phyloP scores from a whole-genome alignment of 1,140 invertebrate genomes.

The Drosophila takahashii region DNA sequence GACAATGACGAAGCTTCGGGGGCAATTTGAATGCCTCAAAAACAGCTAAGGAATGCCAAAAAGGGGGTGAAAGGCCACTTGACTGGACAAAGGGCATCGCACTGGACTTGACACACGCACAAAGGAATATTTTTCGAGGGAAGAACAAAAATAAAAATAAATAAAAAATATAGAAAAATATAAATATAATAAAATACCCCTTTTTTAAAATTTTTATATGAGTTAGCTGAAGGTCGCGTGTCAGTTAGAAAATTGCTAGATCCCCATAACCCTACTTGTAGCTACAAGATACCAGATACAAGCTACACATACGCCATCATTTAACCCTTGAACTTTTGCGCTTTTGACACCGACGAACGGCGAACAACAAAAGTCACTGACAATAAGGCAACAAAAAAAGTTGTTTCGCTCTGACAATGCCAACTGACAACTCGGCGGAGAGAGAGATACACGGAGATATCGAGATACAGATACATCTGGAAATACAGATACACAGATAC shows the following conservation, averaged over 20 bases:
- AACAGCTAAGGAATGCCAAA: slow-evolving; percentile 42
- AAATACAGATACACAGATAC: slow-evolving; percentile 21
- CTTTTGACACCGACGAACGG: slow-evolving; percentile 59
- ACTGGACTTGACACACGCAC: slow-evolving; percentile 80
- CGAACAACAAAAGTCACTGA: slow-evolving; percentile 47
- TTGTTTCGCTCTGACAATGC: slow-evolving; percentile 77
- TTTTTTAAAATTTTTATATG: background rate
- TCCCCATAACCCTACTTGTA: slow-evolving; percentile 1
- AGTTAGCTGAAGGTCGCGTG: slow-evolving; percentile 18
- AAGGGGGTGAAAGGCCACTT: slow-evolving; percentile 46
- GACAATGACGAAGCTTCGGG: slow-evolving; percentile 68
- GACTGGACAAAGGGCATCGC: slow-evolving; percentile 71
- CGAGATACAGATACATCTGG: slow-evolving; percentile 11
- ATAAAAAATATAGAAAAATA: background rate
- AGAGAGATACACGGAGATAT: slow-evolving; percentile 11
- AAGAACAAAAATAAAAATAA: background rate
- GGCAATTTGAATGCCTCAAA: slow-evolving; percentile 67
- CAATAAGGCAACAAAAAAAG: slow-evolving; percentile 42
- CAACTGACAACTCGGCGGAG: slow-evolving; percentile 60
- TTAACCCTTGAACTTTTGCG: slow-evolving; percentile 79
- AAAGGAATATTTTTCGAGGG: slow-evolving; percentile 20
- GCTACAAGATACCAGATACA: slow-evolving; percentile 9
- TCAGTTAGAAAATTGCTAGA: slow-evolving; percentile 11
- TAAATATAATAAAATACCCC: no score
- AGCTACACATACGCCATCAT: slow-evolving; percentile 39